Conservation (phyloP, 2,888 invertebrate genomes). For the Atethmia centrago region DNA sequence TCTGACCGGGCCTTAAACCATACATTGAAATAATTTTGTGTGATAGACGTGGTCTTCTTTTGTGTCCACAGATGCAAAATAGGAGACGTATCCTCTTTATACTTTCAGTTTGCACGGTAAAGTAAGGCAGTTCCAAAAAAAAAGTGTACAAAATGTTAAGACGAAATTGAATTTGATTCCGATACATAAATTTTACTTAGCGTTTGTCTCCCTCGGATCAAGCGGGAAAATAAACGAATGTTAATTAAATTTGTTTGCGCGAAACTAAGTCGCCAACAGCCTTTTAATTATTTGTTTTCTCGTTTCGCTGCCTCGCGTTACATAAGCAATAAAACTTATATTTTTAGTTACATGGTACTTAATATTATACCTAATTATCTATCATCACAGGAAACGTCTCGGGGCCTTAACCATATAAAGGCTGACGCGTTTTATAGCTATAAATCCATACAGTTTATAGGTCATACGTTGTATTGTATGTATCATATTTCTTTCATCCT, state of each 20-base stretch:
- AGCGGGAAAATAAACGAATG: constrained; percentile 86
- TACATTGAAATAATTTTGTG: background rate
- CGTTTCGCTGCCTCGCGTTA: constrained; percentile 48
- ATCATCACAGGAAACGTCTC: background rate
- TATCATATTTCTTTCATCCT: background rate
- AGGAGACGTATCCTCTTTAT: constrained; percentile 74
- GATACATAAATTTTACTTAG: constrained; percentile 90
- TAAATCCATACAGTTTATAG: background rate
- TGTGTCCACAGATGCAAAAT: background rate
- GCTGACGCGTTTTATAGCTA: background rate
- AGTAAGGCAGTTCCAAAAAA: constrained; percentile 84
- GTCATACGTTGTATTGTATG: background rate
- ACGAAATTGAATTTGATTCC: constrained; percentile 90
- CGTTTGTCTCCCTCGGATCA: constrained; percentile 89
- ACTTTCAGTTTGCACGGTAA: constrained; percentile 74
- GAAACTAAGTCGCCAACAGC: constrained; percentile 82
- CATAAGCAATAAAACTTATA: constrained; percentile 15
- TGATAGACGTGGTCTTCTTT: background rate
- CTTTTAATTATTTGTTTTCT: constrained; percentile 84
- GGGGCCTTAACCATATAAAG: background rate
- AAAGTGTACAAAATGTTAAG: constrained; percentile 89
- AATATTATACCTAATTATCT: background rate
- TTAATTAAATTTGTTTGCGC: constrained; percentile 88
- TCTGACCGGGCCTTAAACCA: background rate
- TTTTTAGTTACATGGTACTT: background rate